A percentile compares a stretch with the other conserved stretches of the same genome.
Conservation (phyloP, 2,113 vertebrate genomes). For the Cinclus cinclus region DNA sequence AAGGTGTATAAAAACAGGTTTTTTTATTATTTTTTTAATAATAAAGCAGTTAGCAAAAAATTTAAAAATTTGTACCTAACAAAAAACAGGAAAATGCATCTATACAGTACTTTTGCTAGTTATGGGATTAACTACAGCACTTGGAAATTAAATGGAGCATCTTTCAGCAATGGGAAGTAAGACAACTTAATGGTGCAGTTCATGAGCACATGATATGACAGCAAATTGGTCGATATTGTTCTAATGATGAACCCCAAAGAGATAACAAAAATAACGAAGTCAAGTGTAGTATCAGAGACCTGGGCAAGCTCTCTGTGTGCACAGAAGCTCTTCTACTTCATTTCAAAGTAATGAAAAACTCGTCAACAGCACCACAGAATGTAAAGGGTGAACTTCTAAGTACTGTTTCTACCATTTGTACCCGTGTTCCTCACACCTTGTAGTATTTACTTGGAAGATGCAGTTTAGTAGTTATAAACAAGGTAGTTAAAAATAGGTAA, state of each 20-base stretch:
- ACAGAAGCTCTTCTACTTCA: background rate
- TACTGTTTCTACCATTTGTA: background rate
- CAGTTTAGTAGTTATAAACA: background rate
- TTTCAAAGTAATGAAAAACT: background rate
- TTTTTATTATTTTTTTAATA: background rate
- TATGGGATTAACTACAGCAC: background rate
- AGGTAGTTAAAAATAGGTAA: background rate
- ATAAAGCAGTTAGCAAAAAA: background rate
- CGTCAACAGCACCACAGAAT: background rate
- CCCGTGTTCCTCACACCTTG: background rate
- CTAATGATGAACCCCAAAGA: background rate
- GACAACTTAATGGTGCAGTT: background rate
- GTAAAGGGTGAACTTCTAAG: fast-evolving
- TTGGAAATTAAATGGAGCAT: background rate
- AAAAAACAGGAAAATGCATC: background rate
- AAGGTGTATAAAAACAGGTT: background rate
- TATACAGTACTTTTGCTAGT: background rate
- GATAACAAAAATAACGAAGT: background rate
- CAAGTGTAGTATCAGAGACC: background rate
- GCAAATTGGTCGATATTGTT: background rate
- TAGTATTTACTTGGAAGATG: background rate
- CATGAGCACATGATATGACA: background rate
- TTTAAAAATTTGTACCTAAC: background rate
- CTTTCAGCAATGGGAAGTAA: background rate
- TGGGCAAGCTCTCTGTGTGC: background rate